These are phyloP conservation scores for Conopomorpha cramerella DNA, from an alignment of 1,140 invertebrate genomes.

Conservation along the genomic window DNA sequence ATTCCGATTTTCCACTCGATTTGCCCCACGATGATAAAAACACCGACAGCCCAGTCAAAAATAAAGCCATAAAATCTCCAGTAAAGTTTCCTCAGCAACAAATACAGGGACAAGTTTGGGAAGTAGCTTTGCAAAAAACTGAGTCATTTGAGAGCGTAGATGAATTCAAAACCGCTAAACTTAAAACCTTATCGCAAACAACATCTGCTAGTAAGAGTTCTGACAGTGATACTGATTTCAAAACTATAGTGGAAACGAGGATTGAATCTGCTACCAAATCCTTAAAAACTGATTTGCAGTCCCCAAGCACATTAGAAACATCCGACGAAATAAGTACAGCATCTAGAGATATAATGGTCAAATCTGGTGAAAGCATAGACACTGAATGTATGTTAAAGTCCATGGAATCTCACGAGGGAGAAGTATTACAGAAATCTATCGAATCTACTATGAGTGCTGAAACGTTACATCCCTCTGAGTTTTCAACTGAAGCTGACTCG, in stretches of 20 bases:
- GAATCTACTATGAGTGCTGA: conserved; percentile 55
- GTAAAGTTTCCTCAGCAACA: conserved; percentile 63
- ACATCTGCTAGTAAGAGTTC: conserved; percentile 22
- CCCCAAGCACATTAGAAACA: conserved; percentile 29
- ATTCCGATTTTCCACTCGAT: conserved; percentile 58
- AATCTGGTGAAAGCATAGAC: conserved; percentile 62
- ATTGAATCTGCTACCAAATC: conserved; percentile 24
- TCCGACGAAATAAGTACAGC: conserved; percentile 39
- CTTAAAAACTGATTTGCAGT: conserved; percentile 33
- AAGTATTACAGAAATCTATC: conserved; percentile 55
- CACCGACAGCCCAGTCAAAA: conserved; percentile 39
- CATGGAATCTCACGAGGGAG: conserved; percentile 54
- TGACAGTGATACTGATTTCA: conserved; percentile 28
- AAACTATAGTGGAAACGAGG: conserved; percentile 52
- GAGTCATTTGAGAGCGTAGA: conserved; percentile 35
- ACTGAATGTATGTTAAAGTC: conserved; percentile 59
- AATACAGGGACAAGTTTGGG: conserved; percentile 66
- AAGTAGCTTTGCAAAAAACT: conserved; percentile 64
- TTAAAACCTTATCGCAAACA: conserved; percentile 9
- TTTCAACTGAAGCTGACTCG: conserved; percentile 56
- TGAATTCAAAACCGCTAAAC: conserved; percentile 20
- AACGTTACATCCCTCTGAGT: conserved; percentile 56
- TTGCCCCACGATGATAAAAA: conserved; percentile 44
- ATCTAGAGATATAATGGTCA: conserved; percentile 61
- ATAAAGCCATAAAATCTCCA: conserved; percentile 42